Base-by-base conservation (phyloP, 1,140 invertebrate genomes). In the Halesus radiatus region DNA sequence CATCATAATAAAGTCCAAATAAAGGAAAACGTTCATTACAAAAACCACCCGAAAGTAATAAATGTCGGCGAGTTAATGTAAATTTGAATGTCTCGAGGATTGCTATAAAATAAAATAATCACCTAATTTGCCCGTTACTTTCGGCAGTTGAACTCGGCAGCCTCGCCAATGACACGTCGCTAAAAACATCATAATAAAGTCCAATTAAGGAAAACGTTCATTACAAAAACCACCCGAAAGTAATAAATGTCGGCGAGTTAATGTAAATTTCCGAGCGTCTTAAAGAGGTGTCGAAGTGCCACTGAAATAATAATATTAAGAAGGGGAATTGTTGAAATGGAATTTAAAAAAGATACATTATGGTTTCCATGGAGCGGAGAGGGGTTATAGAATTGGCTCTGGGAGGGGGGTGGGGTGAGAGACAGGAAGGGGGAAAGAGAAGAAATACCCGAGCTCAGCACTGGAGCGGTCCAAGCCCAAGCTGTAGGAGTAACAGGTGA, bases 291-390 rank as follows among this genome's bases (percentile, higher is more conserved):
- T 45, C 37, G 37, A 45, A 10, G 37, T 7, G 8, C 8, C 37
- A 10, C 37, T 0, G 10, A 45, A 45, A 45, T 45, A 45, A 45
- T 45, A 45, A 45, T 45, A 45, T 45, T 45, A 10, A 45, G 32
- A 45, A 60, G 23, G 54, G 56, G 10, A 60, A 60, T 22, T 23
- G 23, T 23, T 7, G 18, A 60, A 60, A 60, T 22, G 56, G 18
- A 60, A 60, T 60, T 60, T 22, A 10, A 60, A 56, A 60, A 60
- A 60, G 18, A 60, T 60, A 60, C 56, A 60, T 60, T 60, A 13
- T 29, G 62, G 62, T 66, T 22, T 85, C 82, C 0, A 85, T 85
- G 23, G 85, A 85, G 62, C 83, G 83, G 13, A 66, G 84, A 87
- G 15, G 84, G 74, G 26, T 64, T 32, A 81, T 84, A 85, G 60